Conservation (phyloP, 2,113 vertebrate genomes). For the Pyxicephalus adspersus region DNA sequence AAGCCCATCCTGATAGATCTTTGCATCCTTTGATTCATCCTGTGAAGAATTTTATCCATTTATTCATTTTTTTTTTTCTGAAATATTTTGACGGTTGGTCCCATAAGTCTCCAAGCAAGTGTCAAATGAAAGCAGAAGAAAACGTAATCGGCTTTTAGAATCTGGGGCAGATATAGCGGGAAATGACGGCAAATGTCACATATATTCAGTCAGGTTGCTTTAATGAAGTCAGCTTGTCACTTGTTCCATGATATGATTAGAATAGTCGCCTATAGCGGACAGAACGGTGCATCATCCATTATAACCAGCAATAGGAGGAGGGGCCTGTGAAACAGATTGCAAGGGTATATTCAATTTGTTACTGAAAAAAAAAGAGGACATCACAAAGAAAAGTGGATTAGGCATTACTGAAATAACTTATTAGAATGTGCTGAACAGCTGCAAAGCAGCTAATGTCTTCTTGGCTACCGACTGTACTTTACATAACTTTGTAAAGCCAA, state of each 20-base stretch:
- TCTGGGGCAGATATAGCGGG: neutral
- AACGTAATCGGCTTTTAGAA: neutral
- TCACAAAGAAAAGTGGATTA: neutral
- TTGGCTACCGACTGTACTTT: neutral
- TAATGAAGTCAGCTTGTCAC: neutral
- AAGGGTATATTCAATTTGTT: neutral
- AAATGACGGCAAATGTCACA: neutral
- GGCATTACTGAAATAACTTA: conserved; percentile 4
- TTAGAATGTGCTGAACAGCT: conserved; percentile 12
- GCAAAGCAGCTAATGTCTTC: neutral
- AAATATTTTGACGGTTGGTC: no score
- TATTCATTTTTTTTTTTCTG: neutral
- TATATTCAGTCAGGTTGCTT: neutral
- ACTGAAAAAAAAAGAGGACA: neutral
- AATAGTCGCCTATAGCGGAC: no score
- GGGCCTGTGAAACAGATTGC: no score
- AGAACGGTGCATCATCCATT: no score
- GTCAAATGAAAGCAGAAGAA: neutral
- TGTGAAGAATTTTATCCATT: neutral
- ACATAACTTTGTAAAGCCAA: conserved; percentile 1
- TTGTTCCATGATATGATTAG: no score
- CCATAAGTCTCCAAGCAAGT: neutral
- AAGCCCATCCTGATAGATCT: neutral
- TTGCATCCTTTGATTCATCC: neutral
- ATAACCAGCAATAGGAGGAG: no score